These are phyloP conservation scores for Eucera pruinosa DNA, from an alignment of 2,888 invertebrate genomes.

Conservation along the genomic window DNA sequence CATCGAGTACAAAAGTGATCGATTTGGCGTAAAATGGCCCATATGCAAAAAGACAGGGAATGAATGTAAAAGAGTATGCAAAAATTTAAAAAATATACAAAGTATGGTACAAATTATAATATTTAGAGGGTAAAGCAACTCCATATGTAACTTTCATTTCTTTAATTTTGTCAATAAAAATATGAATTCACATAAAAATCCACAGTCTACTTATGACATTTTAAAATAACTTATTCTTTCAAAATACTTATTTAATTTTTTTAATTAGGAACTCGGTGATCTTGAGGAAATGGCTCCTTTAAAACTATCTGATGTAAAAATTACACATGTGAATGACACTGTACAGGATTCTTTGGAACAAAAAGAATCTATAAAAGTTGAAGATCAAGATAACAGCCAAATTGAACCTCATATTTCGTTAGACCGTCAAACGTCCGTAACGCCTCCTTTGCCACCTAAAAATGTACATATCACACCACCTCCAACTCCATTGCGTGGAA, in stretches of 20 bases:
- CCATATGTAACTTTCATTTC: too few species aligned
- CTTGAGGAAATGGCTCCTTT: conserved; percentile 78
- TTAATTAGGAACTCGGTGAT: conserved; percentile 74
- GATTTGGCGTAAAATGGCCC: too few species aligned
- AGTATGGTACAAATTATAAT: too few species aligned
- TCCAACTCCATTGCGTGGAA: conserved; percentile 80
- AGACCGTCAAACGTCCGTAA: conserved; percentile 77
- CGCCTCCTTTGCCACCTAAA: conserved; percentile 83
- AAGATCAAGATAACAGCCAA: conserved; percentile 27
- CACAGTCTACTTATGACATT: neutral
- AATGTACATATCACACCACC: conserved; percentile 80
- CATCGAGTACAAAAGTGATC: too few species aligned
- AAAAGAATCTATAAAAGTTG: conserved; percentile 16
- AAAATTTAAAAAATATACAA: too few species aligned
- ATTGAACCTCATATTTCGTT: conserved; percentile 63
- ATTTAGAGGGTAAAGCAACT: too few species aligned
- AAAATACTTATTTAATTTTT: conserved; percentile 18
- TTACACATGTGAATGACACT: conserved; percentile 1
- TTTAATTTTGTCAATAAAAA: too few species aligned
- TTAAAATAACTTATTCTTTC: conserved; percentile 2
- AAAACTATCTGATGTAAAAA: conserved; percentile 43
- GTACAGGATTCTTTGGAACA: conserved; percentile 3
- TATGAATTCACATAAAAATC: too few species aligned
- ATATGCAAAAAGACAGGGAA: too few species aligned
- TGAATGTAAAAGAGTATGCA: too few species aligned